Conservation (phyloP, 2,797 vertebrate genomes). For the Chromis chromis region DNA sequence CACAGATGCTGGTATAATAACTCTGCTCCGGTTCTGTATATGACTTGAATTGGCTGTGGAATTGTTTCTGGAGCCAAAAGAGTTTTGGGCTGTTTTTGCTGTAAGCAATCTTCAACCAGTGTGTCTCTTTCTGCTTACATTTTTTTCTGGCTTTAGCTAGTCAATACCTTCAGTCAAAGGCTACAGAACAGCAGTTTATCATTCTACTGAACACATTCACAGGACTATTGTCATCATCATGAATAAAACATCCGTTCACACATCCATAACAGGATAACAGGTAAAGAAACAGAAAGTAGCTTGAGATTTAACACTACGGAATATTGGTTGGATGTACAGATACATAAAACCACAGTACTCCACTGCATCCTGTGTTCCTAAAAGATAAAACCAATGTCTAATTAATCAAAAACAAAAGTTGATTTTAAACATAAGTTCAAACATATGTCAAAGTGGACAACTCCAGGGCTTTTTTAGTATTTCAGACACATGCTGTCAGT, state of each 20-base stretch:
- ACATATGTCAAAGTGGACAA: background rate
- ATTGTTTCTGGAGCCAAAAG: background rate
- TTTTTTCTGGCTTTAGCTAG: too few relatives aligned
- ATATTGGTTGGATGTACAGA: background rate
- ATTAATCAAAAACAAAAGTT: too few relatives aligned
- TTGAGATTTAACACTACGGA: background rate
- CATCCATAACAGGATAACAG: background rate
- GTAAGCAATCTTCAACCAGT: too few relatives aligned
- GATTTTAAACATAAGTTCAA: too few relatives aligned
- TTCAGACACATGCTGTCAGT: slow-evolving; percentile 10
- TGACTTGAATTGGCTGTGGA: background rate
- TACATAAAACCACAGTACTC: too few relatives aligned
- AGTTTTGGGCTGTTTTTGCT: background rate
- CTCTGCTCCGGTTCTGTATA: background rate
- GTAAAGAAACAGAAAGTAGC: slow-evolving; percentile 13
- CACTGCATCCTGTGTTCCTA: slow-evolving; percentile 19
- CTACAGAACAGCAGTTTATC: background rate
- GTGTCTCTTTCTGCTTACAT: too few relatives aligned
- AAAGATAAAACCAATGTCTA: background rate
- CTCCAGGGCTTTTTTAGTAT: background rate
- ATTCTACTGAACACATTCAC: background rate
- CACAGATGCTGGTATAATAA: background rate
- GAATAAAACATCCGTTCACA: background rate
- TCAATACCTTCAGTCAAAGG: too few relatives aligned
- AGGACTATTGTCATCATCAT: background rate